Conservation (phyloP, 1,140 invertebrate species). For the Hycleus cichorii region DNA sequence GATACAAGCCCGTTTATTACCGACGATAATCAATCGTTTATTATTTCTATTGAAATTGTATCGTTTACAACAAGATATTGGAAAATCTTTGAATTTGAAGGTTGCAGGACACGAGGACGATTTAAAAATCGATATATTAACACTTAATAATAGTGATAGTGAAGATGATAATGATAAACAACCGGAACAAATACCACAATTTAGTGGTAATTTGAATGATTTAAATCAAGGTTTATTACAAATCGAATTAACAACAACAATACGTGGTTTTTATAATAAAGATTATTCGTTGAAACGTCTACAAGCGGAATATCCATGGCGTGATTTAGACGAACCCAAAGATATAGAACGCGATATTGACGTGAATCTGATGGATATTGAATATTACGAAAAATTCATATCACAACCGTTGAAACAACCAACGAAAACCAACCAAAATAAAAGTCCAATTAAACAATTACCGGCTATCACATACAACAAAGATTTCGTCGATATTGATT, state of each 20-base stretch:
- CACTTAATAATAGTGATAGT: conserved; percentile 25
- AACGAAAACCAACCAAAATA: not conserved
- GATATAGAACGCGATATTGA: conserved; percentile 55
- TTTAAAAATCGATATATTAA: not conserved
- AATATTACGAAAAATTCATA: conserved; percentile 59
- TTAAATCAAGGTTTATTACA: not conserved
- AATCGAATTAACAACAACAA: not conserved
- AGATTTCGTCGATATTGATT: conserved; percentile 24
- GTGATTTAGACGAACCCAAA: conserved; percentile 52
- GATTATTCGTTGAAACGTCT: conserved; percentile 28
- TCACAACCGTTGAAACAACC: conserved; percentile 3
- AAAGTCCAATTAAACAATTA: conserved; percentile 6
- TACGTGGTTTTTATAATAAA: conserved; percentile 19
- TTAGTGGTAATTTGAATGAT: not conserved
- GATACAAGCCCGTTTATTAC: conserved; percentile 82
- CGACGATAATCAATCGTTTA: conserved; percentile 75
- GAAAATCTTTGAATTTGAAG: conserved; percentile 11
- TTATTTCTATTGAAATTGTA: conserved; percentile 72
- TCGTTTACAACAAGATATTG: conserved; percentile 61
- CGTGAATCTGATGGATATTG: conserved; percentile 57
- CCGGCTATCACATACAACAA: conserved; percentile 31
- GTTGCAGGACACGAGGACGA: not conserved
- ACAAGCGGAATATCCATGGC: conserved; percentile 44
- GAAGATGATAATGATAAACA: conserved; percentile 1
- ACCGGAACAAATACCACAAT: conserved; percentile 1